Evolutionary conservation across 2,113 vertebrate genomes (phyloP).

Genomic region (Varanus komodoensis): DNA sequence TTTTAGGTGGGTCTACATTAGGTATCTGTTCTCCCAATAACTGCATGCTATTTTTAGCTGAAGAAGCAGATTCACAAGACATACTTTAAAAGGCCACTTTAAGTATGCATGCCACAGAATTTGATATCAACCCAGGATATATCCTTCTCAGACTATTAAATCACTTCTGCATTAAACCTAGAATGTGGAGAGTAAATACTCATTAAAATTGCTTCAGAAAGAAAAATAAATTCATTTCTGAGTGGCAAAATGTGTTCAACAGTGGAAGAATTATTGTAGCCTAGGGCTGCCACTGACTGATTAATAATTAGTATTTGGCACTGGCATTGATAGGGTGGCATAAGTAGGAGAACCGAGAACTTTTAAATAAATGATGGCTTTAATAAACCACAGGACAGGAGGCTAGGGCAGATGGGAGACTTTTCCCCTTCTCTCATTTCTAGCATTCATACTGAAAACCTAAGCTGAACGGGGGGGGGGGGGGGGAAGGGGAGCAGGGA

Average conservation of each 20-base stretch:
- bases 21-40: neutral
- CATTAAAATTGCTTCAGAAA: conserved; percentile 16
- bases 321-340: conserved; percentile 8
- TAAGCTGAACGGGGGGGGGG: neutral
- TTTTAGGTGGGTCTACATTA: neutral
- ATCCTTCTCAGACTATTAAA: neutral
- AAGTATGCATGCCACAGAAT: neutral
- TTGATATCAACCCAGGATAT: neutral
- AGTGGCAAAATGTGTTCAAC: conserved; percentile 29
- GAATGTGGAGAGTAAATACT: neutral
- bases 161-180: neutral
- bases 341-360: conserved; percentile 9
- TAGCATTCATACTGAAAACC: conserved; percentile 30
- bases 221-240: conserved; percentile 30
- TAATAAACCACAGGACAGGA: conserved; percentile 19
- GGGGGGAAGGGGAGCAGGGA: neutral
- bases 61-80: neutral
- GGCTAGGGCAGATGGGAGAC: neutral
- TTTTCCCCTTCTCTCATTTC: neutral
- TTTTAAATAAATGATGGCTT: conserved; percentile 41
- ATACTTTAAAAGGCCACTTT: conserved; percentile 18
- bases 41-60: neutral
- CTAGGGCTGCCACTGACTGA: conserved; percentile 18
- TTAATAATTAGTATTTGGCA: neutral
- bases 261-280: conserved; percentile 14